Base-by-base conservation (phyloP, 2,797 vertebrate species). In the Kryptopterus vitreolus region DNA sequence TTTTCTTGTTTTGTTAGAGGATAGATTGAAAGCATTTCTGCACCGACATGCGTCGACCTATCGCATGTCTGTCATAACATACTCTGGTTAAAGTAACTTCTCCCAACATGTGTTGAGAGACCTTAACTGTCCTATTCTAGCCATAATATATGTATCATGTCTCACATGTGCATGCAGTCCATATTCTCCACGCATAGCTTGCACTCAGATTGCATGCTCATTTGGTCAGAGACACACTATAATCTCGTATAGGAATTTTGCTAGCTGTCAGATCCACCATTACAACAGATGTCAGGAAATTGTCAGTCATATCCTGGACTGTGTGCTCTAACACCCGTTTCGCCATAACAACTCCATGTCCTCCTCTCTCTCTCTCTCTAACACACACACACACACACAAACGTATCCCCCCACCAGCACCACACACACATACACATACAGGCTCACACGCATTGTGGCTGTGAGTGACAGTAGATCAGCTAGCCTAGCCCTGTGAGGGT, bases 401-500 rank as follows among this genome's bases (percentile, higher is more conserved):
- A 68, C 43, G 38, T 72, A 72, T 53, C 29, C 24, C 31, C 5
- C 50, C 8, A 15, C 3, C 29, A 31, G 43, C 43, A 46, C 18
- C 26, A 50, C 29, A 29, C 29, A 33, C 59, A 63, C 33, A 61
- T 24, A 75, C 43, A 78, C 33, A 59, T 24, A 69, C 24, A 58
- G 1, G 46, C 78, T 52, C 48, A 66, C 29, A 72, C 72, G 58
- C 71, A 55, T 22, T 91, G 92, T 90, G 90, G 85, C 89, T 90
- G 94, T 95, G 94, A 92, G 92, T 93, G 93, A 93, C 94, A 94
- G 95, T 95, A 93, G 92, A 87, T 92, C 91, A 89, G 87, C 86
- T 92, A 87, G 89, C 91, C 88, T 89, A 87, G 94, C 94, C 92
- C 92, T 84, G 84, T 76, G 88, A 88, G 92, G 95, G 94, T 96